Conservation (phyloP, 2,797 vertebrate species). For the Coregonus sp. region DNA sequence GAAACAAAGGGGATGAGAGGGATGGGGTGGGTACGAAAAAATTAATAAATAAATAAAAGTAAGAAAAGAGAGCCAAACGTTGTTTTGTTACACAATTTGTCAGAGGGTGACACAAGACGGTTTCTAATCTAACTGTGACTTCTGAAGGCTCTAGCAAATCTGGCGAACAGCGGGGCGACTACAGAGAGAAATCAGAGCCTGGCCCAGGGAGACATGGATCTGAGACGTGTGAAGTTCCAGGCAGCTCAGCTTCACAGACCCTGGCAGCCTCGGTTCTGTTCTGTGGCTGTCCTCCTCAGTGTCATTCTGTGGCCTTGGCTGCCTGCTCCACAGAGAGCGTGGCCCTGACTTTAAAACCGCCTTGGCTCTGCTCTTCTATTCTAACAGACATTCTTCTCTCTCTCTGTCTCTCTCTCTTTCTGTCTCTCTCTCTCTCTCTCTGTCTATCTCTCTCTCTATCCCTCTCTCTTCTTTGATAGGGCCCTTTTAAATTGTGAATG, state of each 20-base stretch:
- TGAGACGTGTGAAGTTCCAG: neutral
- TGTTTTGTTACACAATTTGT: neutral
- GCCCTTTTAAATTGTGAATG: neutral
- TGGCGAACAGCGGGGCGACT: neutral
- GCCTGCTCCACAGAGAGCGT: neutral
- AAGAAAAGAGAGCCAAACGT: neutral
- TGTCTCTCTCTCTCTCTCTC: neutral
- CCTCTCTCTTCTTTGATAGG: neutral
- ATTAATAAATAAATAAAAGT: neutral
- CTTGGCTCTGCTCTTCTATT: neutral
- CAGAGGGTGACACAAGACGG: neutral
- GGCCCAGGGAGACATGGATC: neutral
- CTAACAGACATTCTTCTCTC: neutral
- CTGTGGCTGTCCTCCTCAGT: neutral
- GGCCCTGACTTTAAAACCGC: neutral
- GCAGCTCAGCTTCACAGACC: neutral
- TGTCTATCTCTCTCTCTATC: neutral
- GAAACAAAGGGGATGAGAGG: slow-evolving; percentile 13
- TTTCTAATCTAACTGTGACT: neutral
- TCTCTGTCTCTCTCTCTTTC: neutral
- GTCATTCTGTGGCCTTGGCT: slow-evolving; percentile 5
- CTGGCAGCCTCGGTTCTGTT: neutral
- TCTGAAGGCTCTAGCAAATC: neutral
- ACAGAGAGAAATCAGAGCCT: neutral
- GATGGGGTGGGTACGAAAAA: neutral